These are phyloP conservation scores for Jacana jacana DNA, from an alignment of 2,113 vertebrate genomes.

Conservation along the genomic window DNA sequence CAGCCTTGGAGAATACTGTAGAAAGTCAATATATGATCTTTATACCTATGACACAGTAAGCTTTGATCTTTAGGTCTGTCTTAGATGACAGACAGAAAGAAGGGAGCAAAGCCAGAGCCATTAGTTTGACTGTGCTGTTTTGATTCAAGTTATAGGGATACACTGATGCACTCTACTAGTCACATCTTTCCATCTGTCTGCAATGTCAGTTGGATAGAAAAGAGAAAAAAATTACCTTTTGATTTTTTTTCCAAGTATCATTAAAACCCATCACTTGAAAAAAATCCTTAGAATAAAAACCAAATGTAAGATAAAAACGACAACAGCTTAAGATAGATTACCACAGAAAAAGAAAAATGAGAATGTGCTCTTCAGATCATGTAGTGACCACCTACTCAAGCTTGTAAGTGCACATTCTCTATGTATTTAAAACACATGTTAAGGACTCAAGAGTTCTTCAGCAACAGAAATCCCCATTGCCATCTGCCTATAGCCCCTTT, in stretches of 20 bases:
- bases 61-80: constrained; percentile 33
- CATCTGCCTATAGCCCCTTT: not conserved
- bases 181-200: not conserved
- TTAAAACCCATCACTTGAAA: not conserved
- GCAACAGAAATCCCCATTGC: not conserved
- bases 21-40: not conserved
- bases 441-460: not conserved
- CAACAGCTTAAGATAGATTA: not conserved
- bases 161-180: not conserved
- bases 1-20: not conserved
- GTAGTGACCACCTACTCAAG: not conserved
- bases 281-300: not conserved
- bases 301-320: not conserved
- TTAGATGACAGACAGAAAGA: constrained; percentile 1
- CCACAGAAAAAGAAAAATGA: not conserved
- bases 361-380: not conserved
- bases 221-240: not conserved
- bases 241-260: not conserved
- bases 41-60: not conserved
- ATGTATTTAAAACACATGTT: not conserved
- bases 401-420: not conserved
- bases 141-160: not conserved
- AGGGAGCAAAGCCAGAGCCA: not conserved
- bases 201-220: not conserved
- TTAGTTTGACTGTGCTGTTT: not conserved